Evolutionary conservation across 2,888 invertebrate species (phyloP).

Genomic region (Agapostemon virescens): DNA sequence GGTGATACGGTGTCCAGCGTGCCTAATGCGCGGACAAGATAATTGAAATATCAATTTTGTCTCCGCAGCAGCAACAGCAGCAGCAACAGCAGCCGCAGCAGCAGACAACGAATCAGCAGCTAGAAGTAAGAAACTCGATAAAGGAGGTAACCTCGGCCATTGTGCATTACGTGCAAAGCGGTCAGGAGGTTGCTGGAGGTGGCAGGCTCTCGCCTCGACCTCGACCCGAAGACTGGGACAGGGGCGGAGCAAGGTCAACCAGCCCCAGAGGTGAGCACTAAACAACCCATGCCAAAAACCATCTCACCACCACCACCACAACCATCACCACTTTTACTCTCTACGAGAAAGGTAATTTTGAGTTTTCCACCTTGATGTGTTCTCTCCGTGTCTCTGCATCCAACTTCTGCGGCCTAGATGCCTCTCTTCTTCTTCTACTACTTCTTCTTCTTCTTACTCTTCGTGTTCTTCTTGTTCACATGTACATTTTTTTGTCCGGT

Average conservation of each 20-base stretch:
- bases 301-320: constrained; percentile 75
- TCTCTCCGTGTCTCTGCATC: constrained; percentile 55
- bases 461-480: constrained; percentile 18
- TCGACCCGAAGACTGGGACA: constrained; percentile 76
- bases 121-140: constrained; percentile 86
- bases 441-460: constrained; percentile 27
- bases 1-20: neutral
- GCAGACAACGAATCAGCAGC: constrained; percentile 79
- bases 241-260: constrained; percentile 78
- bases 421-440: constrained; percentile 38
- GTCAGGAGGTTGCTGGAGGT: constrained; percentile 79
- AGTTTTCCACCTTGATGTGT: constrained; percentile 68
- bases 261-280: constrained; percentile 81
- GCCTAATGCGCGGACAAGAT: neutral
- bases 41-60: neutral
- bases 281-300: constrained; percentile 72
- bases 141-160: constrained; percentile 96
- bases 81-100: constrained; percentile 70
- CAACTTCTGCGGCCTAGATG: constrained; percentile 38
- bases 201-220: constrained; percentile 77
- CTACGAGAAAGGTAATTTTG: constrained; percentile 78
- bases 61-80: constrained; percentile 32
- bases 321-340: constrained; percentile 77
- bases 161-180: constrained; percentile 90
- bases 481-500: constrained; percentile 10